phyloP scores from a whole-genome alignment of 2,113 vertebrate genomes.

The Seriola quinqueradiata region DNA sequence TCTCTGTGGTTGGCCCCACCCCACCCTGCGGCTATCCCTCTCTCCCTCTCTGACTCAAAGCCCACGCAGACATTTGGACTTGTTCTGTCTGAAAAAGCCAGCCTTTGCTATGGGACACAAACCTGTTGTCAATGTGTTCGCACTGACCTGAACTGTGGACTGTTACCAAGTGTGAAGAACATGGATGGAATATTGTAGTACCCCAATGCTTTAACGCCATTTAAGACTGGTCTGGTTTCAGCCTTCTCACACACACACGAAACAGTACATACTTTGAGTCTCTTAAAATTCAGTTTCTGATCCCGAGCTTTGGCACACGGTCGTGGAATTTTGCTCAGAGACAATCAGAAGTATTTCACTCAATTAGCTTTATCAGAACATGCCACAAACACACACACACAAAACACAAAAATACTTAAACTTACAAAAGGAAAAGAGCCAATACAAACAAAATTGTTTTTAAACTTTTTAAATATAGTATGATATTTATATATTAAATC shows the following conservation, averaged over 20 bases:
- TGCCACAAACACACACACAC: slow-evolving; percentile 41
- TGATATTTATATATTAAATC: slow-evolving; percentile 70
- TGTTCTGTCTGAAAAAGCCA: slow-evolving; percentile 43
- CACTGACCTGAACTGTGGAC: slow-evolving; percentile 53
- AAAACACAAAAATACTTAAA: slow-evolving; percentile 20
- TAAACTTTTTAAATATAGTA: slow-evolving; percentile 33
- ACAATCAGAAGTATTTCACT: slow-evolving; percentile 62
- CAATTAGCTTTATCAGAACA: slow-evolving; percentile 60
- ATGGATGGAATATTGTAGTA: slow-evolving; percentile 34
- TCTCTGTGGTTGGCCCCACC: slow-evolving; percentile 44
- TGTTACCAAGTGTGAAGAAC: slow-evolving; percentile 54
- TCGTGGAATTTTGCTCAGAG: slow-evolving; percentile 50
- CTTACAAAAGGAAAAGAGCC: slow-evolving; percentile 68
- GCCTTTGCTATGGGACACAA: slow-evolving; percentile 49
- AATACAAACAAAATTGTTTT: slow-evolving; percentile 61
- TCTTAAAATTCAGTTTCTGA: slow-evolving; percentile 19
- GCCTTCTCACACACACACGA: slow-evolving; percentile 25
- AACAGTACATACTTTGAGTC: slow-evolving; percentile 12
- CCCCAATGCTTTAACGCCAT: slow-evolving; percentile 50
- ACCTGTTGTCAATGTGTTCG: slow-evolving; percentile 32
- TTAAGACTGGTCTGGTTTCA: slow-evolving; percentile 29
- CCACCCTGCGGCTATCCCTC: slow-evolving; percentile 11
- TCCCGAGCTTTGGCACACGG: slow-evolving; percentile 22
- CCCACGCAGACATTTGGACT: slow-evolving; percentile 38
- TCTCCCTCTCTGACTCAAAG: slow-evolving; percentile 50